Conservation (phyloP, 2,888 invertebrate species). For the Tinea pellionella region DNA sequence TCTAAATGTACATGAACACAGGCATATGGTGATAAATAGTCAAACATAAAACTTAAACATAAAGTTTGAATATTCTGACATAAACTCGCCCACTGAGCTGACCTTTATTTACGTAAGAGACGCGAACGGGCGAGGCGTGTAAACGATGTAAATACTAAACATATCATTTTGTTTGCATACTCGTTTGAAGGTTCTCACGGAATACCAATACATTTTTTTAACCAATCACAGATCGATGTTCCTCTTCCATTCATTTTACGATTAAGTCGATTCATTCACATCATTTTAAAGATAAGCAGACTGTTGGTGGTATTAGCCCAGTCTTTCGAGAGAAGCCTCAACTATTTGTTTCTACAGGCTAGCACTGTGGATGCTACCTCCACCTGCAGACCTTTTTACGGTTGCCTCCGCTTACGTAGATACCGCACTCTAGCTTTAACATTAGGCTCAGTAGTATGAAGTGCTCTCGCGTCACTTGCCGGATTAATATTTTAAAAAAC, state of each 20-base stretch:
- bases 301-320: too few relatives aligned
- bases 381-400: too few relatives aligned
- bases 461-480: too few relatives aligned
- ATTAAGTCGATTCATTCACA: too few relatives aligned
- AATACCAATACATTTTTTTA: neutral
- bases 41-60: conserved; percentile 10
- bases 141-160: conserved; percentile 24
- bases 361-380: too few relatives aligned
- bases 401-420: too few relatives aligned
- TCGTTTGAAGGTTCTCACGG: conserved; percentile 8
- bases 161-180: conserved; percentile 10
- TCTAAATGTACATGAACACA: neutral
- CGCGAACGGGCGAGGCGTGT: conserved; percentile 41
- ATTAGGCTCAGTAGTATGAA: too few relatives aligned
- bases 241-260: neutral
- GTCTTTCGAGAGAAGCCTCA: too few relatives aligned
- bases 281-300: too few relatives aligned
- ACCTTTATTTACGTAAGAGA: conserved; percentile 53
- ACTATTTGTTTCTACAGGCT: too few relatives aligned
- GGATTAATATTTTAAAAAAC: too few relatives aligned
- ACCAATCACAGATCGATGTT: neutral
- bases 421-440: too few relatives aligned
- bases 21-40: neutral
- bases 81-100: conserved; percentile 20
- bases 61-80: neutral